Base-by-base conservation (phyloP, 2,797 vertebrate genomes). In the Pipistrellus nathusii region DNA sequence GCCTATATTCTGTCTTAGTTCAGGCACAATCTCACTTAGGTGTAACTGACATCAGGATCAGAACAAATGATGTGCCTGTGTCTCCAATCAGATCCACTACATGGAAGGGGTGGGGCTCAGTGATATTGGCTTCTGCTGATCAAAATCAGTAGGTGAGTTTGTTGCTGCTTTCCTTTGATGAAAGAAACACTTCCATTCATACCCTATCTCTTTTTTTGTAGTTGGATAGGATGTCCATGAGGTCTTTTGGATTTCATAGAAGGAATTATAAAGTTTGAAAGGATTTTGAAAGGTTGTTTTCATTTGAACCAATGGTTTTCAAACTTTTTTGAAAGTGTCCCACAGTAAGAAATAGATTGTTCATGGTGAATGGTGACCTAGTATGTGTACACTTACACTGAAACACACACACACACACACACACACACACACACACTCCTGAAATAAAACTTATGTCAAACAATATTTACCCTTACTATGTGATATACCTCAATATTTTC, bases 291-390 rank as follows among this genome's bases (percentile, higher is more conserved):
- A 94, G 72, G 2, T 38, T 66, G 3, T 91, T 94, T 91, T 76
- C 25, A 81, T 91, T 80, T 89, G 86, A 95, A 76, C 23, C 64
- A 80, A 72, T 75, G 93, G 69, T 96, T 92, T 94, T 82, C 41
- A 73, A 89, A 30, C 46, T 9, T 23, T 69, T 94, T 68, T 84
- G 17, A 92, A 5, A 72, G 38, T 71, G 27, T 81, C 48, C 59
- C 30, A 57, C 15, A 38, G 25, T n/a, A 82, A 90, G 72, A 94
- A 93, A 89, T 91, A 87, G 30, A 72, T 62, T 62, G 35, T 90
- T 32, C 27, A 41, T 41, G 38, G 38, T 41, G 38, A 41, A 30
- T 23, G 5, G 30, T 82, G 48, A 66, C 21, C 30, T 38, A 23
- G 9, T 77, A 25, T 30, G 17, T 27, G 30, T 44, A 62, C 2